Conservation (phyloP, 2,797 vertebrate species). For the Cyclopterus lumpus region DNA sequence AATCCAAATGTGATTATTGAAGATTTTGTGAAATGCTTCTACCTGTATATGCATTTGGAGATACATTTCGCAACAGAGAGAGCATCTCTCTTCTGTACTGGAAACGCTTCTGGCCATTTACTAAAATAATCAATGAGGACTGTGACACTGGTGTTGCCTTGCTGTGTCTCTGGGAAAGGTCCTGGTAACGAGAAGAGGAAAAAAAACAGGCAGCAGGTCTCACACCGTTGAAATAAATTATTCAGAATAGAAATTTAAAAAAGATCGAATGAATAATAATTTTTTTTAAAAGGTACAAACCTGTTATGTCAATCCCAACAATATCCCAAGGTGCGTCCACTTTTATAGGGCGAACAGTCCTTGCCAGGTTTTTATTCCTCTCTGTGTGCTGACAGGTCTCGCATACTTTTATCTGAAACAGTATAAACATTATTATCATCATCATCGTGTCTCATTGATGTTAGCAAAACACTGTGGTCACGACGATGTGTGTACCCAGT, state of each 20-base stretch:
- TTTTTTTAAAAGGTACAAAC: slow-evolving; percentile 69
- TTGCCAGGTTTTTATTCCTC: slow-evolving; percentile 84
- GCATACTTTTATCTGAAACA: slow-evolving; percentile 90
- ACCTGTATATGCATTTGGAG: slow-evolving; percentile 89
- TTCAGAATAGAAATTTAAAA: neutral
- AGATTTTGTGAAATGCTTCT: slow-evolving; percentile 4
- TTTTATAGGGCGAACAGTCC: slow-evolving; percentile 85
- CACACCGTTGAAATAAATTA: neutral
- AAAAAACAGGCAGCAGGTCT: neutral
- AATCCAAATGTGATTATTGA: neutral
- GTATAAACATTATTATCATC: neutral
- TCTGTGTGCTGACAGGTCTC: slow-evolving; percentile 91
- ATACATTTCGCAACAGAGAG: slow-evolving; percentile 87
- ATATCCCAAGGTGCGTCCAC: slow-evolving; percentile 92
- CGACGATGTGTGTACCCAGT: slow-evolving; percentile 85
- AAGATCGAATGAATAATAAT: neutral
- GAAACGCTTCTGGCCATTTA: slow-evolving; percentile 92
- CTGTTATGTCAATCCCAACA: slow-evolving; percentile 86
- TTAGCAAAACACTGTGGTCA: neutral
- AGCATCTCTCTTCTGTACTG: slow-evolving; percentile 85
- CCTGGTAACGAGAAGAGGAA: slow-evolving; percentile 78
- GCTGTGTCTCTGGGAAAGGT: slow-evolving; percentile 86
- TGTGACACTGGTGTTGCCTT: slow-evolving; percentile 82
- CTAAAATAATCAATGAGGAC: slow-evolving; percentile 89
- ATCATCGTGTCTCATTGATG: neutral